Percentiles rank a stretch among this genome's conserved stretches.
phyloP scores from a whole-genome alignment of 2,797 vertebrate genomes.

The Acanthornis magna region DNA sequence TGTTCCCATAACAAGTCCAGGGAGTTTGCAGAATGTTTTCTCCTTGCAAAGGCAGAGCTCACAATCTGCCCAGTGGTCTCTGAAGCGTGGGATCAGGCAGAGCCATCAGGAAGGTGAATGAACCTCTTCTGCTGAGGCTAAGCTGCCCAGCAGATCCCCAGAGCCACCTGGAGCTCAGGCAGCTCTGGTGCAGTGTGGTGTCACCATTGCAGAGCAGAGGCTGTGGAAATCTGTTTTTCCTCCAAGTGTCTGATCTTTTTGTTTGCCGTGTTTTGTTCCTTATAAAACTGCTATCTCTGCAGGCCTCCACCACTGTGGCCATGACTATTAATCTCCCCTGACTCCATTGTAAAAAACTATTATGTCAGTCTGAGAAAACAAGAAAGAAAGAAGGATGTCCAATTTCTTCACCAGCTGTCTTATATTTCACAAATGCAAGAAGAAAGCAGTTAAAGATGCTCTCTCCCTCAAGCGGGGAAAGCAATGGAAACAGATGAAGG shows the following conservation, averaged over 20 bases:
- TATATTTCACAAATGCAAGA: neutral
- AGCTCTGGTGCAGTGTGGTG: accelerated
- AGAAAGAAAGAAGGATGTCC: neutral
- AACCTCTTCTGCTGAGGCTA: neutral
- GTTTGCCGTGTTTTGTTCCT: neutral
- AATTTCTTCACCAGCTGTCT: neutral
- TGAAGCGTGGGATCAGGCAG: neutral
- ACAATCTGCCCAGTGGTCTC: neutral
- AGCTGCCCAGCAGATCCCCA: neutral
- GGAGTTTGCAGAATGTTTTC: neutral
- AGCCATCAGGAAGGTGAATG: neutral
- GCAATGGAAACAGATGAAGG: neutral
- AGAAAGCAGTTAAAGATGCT: neutral
- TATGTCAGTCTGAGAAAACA: neutral
- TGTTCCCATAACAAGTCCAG: neutral
- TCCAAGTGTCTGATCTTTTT: neutral
- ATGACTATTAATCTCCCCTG: neutral
- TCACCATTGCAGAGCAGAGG: neutral
- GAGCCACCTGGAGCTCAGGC: neutral
- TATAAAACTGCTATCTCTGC: neutral
- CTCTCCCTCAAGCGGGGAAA: neutral
- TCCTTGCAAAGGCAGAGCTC: neutral
- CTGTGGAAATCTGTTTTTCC: neutral
- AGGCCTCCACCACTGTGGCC: neutral
- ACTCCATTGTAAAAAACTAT: neutral